Conservation (phyloP, 2,113 vertebrate species). For the Dipodomys stephensi region DNA sequence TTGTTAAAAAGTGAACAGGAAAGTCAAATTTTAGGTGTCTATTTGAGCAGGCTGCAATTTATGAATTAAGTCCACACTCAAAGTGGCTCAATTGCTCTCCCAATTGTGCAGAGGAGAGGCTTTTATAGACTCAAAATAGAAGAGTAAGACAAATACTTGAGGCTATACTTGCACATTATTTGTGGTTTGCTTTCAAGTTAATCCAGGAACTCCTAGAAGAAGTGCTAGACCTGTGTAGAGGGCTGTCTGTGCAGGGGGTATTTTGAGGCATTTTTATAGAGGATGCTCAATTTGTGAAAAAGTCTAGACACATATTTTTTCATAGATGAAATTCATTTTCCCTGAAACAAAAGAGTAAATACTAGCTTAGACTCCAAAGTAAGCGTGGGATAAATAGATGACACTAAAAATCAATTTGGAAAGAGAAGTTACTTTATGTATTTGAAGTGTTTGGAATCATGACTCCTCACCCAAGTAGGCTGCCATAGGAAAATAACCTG, state of each 20-base stretch:
- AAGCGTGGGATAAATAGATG: neutral
- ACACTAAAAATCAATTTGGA: neutral
- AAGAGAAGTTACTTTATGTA: neutral
- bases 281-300: neutral
- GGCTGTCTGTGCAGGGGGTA: neutral
- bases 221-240: neutral
- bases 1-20: neutral
- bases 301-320: neutral
- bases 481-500: neutral
- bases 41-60: neutral
- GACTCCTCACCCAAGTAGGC: neutral
- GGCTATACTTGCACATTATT: neutral
- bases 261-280: conserved; percentile 16
- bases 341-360: neutral
- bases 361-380: neutral
- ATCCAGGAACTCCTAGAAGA: neutral
- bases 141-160: neutral
- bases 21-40: neutral
- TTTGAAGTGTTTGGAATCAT: neutral
- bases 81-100: neutral
- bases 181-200: neutral
- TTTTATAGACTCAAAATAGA: neutral
- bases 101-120: neutral
- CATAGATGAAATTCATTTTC: neutral
- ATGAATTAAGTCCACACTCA: neutral